Percentiles rank a stretch among this genome's conserved stretches.
These are phyloP conservation scores for Chromis chromis DNA, from an alignment of 2,797 vertebrate genomes.

Conservation along the genomic window DNA sequence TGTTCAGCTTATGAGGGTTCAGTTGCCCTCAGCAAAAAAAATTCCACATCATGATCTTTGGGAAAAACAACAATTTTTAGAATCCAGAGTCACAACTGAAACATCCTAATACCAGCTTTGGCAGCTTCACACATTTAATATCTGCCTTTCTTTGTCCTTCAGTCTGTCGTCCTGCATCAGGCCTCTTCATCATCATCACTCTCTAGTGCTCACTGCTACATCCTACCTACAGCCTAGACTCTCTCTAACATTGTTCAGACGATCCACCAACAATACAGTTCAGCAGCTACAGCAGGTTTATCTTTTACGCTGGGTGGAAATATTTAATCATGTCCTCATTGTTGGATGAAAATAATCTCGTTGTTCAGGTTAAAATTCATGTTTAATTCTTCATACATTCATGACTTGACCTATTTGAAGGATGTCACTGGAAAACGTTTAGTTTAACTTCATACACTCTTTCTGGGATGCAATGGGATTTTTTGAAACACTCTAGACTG, in stretches of 20 bases:
- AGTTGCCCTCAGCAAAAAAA: slow-evolving; percentile 13
- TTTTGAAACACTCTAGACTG: too few species aligned
- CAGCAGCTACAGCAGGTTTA: too few species aligned
- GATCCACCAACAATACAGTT: neutral
- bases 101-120: slow-evolving; percentile 3
- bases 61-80: slow-evolving; percentile 1
- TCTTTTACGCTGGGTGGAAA: neutral
- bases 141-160: neutral
- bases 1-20: slow-evolving; percentile 21
- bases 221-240: slow-evolving; percentile 9
- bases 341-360: neutral
- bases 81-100: slow-evolving; percentile 11
- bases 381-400: too few species aligned
- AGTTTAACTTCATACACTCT: too few species aligned
- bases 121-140: slow-evolving; percentile 8
- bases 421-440: too few species aligned
- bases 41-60: slow-evolving; percentile 17
- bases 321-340: neutral
- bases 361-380: too few species aligned
- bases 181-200: slow-evolving; percentile 11
- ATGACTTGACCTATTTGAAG: too few species aligned
- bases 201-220: slow-evolving; percentile 7
- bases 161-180: slow-evolving; percentile 15
- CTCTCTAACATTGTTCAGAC: neutral
- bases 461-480: too few species aligned